phyloP scores from a whole-genome alignment of 2,113 vertebrate genomes.

The Spheniscus mendiculus region DNA sequence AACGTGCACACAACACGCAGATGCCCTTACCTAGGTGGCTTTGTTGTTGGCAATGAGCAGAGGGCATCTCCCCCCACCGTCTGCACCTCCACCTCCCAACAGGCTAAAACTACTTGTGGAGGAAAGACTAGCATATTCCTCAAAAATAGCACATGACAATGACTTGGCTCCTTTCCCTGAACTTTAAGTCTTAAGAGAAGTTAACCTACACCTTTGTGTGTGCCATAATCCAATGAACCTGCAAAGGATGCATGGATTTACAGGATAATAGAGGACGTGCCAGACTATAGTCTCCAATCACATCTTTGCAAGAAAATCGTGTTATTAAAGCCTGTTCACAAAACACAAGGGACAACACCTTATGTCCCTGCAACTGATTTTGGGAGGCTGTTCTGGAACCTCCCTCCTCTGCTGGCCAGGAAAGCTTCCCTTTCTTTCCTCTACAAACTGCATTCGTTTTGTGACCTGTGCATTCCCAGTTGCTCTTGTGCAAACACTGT shows the following conservation, averaged over 20 bases:
- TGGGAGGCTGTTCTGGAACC: not conserved
- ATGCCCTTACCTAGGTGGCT: not conserved
- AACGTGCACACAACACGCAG: fast-evolving
- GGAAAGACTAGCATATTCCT: not conserved
- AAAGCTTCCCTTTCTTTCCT: not conserved
- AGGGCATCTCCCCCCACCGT: not conserved
- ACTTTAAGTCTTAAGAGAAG: not conserved
- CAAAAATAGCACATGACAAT: not conserved
- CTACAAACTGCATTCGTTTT: not conserved
- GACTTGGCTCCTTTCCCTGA: not conserved
- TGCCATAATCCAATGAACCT: not conserved
- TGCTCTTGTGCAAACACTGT: not conserved
- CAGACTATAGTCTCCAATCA: not conserved
- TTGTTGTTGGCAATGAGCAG: not conserved
- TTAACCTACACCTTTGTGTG: not conserved
- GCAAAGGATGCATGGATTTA: not conserved
- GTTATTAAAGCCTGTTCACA: not conserved
- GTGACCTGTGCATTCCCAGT: not conserved
- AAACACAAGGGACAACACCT: not conserved
- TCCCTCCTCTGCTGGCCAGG: not conserved
- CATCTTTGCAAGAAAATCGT: not conserved
- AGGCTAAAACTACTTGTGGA: not conserved
- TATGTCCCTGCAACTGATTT: not conserved
- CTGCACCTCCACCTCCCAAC: not conserved
- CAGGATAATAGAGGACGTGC: not conserved